Conservation (phyloP, 2,888 invertebrate genomes). For the Noctuana brunneofusca region DNA sequence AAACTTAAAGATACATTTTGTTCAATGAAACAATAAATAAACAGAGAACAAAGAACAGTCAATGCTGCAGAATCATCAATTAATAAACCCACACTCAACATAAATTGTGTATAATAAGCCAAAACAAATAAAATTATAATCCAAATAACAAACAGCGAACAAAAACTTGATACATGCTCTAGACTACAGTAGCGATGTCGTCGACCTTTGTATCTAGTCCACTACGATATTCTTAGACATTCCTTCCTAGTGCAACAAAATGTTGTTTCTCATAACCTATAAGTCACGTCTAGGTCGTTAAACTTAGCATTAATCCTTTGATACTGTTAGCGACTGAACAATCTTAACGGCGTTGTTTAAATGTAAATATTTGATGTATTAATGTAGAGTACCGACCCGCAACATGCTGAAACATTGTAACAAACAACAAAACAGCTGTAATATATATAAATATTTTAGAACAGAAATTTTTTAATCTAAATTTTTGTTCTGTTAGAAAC, state of each 20-base stretch:
- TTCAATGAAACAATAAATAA: too few species aligned
- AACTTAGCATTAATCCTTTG: conserved; percentile 47
- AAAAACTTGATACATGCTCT: too few species aligned
- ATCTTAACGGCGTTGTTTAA: conserved; percentile 9
- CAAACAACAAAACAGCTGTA: neutral
- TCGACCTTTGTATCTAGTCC: conserved; percentile 52
- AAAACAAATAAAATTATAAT: too few species aligned
- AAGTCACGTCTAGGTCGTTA: conserved; percentile 49
- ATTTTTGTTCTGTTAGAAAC: too few species aligned
- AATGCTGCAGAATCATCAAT: too few species aligned
- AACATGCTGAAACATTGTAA: neutral
- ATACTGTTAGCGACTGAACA: conserved; percentile 25
- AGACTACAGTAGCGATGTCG: conserved; percentile 41
- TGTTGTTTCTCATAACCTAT: conserved; percentile 41
- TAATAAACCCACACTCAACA: too few species aligned
- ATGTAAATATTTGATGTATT: conserved; percentile 22
- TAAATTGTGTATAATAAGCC: too few species aligned
- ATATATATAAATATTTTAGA: too few species aligned
- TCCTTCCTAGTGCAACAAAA: conserved; percentile 51
- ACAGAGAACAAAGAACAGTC: too few species aligned
- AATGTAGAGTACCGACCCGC: neutral
- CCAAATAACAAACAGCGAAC: too few species aligned
- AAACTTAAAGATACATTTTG: too few species aligned
- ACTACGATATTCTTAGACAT: conserved; percentile 53
- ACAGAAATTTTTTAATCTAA: too few species aligned